phyloP scores from a whole-genome alignment of 1,140 invertebrate species.

The Spodoptera frugiperda region DNA sequence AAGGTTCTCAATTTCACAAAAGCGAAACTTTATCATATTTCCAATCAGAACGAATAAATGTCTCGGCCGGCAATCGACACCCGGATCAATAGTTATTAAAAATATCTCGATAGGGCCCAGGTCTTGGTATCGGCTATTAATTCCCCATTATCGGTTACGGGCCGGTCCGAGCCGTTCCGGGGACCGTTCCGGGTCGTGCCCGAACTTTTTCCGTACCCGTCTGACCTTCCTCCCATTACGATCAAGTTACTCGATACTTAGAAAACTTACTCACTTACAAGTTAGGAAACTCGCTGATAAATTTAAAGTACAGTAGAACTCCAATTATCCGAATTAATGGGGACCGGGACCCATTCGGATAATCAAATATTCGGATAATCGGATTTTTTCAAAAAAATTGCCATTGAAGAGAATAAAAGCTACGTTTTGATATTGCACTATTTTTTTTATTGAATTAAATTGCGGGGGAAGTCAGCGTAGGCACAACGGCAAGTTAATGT shows the following conservation, averaged over 20 bases:
- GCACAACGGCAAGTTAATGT: no score
- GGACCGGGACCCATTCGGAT: no score
- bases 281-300: not conserved
- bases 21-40: not conserved
- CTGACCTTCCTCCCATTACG: not conserved
- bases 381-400: no score
- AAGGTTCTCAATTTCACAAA: not conserved
- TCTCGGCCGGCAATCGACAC: not conserved
- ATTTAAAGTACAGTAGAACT: no score
- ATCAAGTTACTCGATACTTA: not conserved
- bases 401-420: no score
- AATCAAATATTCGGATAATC: no score
- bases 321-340: no score
- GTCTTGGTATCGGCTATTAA: conserved; percentile 21
- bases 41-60: conserved; percentile 14
- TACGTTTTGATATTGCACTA: no score
- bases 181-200: not conserved
- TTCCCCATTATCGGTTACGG: conserved; percentile 18
- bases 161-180: not conserved
- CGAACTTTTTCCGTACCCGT: not conserved
- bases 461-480: no score
- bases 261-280: not conserved
- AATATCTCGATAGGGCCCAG: conserved; percentile 1
- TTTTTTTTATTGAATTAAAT: no score
- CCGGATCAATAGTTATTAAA: conserved; percentile 30